Conservation (phyloP, 2,113 vertebrate genomes). For the Amblyopsis rosae region DNA sequence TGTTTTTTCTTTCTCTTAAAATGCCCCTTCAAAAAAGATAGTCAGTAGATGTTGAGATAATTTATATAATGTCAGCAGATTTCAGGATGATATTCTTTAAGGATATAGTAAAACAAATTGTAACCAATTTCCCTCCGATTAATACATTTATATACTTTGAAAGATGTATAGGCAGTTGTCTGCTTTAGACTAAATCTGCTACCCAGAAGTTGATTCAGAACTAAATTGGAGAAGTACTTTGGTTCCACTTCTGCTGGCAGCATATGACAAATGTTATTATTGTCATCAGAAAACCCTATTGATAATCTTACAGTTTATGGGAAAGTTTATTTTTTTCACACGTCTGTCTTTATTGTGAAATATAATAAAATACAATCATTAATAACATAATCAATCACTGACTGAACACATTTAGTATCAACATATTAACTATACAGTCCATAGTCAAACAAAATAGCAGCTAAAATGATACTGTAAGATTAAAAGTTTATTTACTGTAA, state of each 20-base stretch:
- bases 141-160: not conserved
- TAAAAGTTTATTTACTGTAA: no score
- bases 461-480: no score
- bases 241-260: conserved; percentile 46
- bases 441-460: no score
- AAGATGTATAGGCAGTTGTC: not conserved
- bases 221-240: conserved; percentile 47
- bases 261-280: no score
- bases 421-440: no score
- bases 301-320: no score
- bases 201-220: not conserved
- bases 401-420: not conserved
- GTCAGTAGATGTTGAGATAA: not conserved
- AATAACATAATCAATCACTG: no score
- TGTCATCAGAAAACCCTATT: no score
- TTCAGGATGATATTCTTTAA: not conserved
- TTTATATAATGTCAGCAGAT: not conserved
- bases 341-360: no score
- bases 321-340: no score
- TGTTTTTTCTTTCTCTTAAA: not conserved
- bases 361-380: no score
- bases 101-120: not conserved
- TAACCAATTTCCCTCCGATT: no score
- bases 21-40: conserved; percentile 6
- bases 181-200: not conserved